Conservation (phyloP, 2,888 invertebrate species). For the Lycia hirtaria region DNA sequence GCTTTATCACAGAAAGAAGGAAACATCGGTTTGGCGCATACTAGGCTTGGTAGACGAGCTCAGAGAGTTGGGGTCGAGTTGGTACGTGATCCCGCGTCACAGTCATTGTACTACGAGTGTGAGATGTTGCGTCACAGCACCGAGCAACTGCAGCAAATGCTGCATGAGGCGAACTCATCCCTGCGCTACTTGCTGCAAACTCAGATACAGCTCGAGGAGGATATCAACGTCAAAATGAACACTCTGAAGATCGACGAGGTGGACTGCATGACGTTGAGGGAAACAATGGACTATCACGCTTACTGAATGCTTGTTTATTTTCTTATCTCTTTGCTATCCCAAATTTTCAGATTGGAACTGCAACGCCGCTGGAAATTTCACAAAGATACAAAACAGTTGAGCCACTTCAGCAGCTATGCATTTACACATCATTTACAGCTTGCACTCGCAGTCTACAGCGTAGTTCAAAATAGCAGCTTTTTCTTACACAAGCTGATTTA, state of each 20-base stretch:
- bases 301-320: too few species aligned
- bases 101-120: conserved; percentile 89
- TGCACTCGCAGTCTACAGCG: too few species aligned
- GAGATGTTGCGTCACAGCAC: conserved; percentile 88
- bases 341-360: too few species aligned
- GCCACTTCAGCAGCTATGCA: too few species aligned
- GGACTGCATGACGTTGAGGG: conserved; percentile 93
- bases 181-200: conserved; percentile 93
- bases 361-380: too few species aligned
- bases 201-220: conserved; percentile 95
- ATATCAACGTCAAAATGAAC: conserved; percentile 96
- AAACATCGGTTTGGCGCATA: conserved; percentile 92
- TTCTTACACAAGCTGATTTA: too few species aligned
- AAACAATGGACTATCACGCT: conserved; percentile 90
- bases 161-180: conserved; percentile 90
- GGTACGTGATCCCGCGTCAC: conserved; percentile 93
- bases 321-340: too few species aligned
- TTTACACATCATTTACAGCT: too few species aligned
- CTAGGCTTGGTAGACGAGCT: conserved; percentile 92
- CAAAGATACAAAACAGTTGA: too few species aligned
- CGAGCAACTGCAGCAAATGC: conserved; percentile 88
- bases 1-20: conserved; percentile 94
- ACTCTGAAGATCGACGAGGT: conserved; percentile 97
- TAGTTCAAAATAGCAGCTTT: too few species aligned
- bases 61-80: conserved; percentile 93